Base-by-base conservation (phyloP, 1,140 invertebrate species). In the Aphaenogaster floridana region DNA sequence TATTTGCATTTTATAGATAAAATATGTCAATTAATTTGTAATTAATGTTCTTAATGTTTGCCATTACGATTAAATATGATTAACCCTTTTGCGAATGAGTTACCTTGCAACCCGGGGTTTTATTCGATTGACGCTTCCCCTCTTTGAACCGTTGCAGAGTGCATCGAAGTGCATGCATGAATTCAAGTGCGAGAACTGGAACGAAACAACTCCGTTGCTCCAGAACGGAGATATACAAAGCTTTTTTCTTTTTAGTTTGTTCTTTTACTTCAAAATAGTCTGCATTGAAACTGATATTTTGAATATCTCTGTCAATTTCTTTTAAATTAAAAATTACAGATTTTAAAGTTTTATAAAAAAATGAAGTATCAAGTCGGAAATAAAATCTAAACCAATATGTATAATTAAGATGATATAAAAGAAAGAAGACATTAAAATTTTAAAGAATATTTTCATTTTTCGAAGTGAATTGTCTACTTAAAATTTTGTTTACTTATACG, bases 161-260 rank as follows among this genome's bases (percentile, higher is more conserved):
- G 54, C 80, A 76, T n/a, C 54, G 80, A 74, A 61, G 69, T 42
- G 80, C 34, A 74, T 63, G 69, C 54, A 50, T 76, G 57, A 84
- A 84, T 76, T 74, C 69, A 74, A 84, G 42, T 71, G 79, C 52
- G 50, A 72, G 54, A 54, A 42, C 52, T 61, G 52, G 39, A 72
- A 83, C 42, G 78, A 69, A 81, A 81, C 64, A 72, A 59, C 39
- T 17, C 50, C 68, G 57, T 57, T 66, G 3, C 68, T 59, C n/a
- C 21, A 52, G 52, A 83, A 83, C 68, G 68, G n/a, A 48, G 42
- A 11, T 42, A 48, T 11, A 15, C 3, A 0, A 64, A 28, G 28
- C 13, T 59, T 72, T 74, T 45, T 83, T 69, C 17, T 3, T 17
- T 13, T 11, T 6, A 42, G 15, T 61, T 72, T 17, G 52, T 59